Evolutionary conservation across 2,888 invertebrate genomes (phyloP).

Genomic region (Ochropleura leucogaster): DNA sequence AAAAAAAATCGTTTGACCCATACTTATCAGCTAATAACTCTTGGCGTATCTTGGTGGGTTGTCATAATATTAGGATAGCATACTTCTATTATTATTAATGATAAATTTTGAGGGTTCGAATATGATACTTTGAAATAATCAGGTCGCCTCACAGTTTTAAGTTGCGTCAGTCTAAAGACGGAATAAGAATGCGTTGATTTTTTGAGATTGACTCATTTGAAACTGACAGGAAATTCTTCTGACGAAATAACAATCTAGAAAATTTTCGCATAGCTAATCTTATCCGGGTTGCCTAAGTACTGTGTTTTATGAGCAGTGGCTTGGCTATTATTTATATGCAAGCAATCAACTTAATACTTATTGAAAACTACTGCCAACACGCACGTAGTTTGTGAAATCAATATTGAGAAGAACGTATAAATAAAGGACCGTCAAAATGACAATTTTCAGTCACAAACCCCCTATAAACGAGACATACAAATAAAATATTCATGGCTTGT

Average conservation of each 20-base stretch:
- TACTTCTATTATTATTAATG: conserved; percentile 21
- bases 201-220: conserved; percentile 31
- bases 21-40: conserved; percentile 51
- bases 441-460: conserved; percentile 31
- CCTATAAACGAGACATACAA: conserved; percentile 53
- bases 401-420: conserved; percentile 5
- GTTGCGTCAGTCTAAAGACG: conserved; percentile 32
- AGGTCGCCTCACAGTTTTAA: conserved; percentile 39
- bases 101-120: conserved; percentile 31
- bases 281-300: neutral
- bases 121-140: conserved; percentile 39
- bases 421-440: conserved; percentile 23
- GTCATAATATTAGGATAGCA: conserved; percentile 45
- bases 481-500: conserved; percentile 75
- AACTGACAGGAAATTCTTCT: conserved; percentile 23
- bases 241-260: conserved; percentile 3
- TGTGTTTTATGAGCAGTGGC: conserved; percentile 8
- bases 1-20: conserved; percentile 35
- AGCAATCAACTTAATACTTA: conserved; percentile 3
- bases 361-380: conserved; percentile 8
- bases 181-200: conserved; percentile 27
- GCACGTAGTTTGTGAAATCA: conserved; percentile 9
- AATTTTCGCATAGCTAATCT: neutral
- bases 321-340: conserved; percentile 11
- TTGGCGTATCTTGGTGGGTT: conserved; percentile 33